Conservation (phyloP, 2,797 vertebrate species). For the Fistularia commersonii region DNA sequence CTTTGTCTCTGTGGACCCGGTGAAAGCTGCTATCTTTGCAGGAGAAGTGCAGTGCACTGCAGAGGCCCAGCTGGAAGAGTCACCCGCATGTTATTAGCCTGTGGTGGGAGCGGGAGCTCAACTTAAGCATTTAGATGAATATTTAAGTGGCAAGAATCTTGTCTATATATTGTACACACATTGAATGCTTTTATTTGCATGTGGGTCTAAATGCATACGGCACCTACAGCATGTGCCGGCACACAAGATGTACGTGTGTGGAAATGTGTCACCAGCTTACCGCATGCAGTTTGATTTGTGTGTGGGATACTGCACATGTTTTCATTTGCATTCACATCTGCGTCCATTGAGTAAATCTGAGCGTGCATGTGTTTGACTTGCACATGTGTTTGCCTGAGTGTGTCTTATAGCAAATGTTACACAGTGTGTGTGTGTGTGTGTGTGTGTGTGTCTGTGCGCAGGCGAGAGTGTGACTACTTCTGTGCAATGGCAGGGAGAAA, state of each 20-base stretch:
- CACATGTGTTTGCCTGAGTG: slow-evolving; percentile 26
- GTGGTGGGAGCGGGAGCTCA: slow-evolving; percentile 46
- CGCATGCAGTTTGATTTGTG: slow-evolving; percentile 23
- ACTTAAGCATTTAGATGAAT: slow-evolving; percentile 55
- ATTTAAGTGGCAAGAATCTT: slow-evolving; percentile 37
- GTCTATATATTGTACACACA: slow-evolving; percentile 11
- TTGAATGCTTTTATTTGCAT: slow-evolving; percentile 1
- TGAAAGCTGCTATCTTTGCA: slow-evolving; percentile 66
- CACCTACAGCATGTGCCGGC: slow-evolving; percentile 7
- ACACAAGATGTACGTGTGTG: slow-evolving; percentile 15
- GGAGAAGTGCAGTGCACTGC: slow-evolving; percentile 42
- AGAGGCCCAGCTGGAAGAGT: slow-evolving; percentile 60
- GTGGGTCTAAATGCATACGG: too few species aligned
- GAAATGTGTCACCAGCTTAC: slow-evolving; percentile 9
- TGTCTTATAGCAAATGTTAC: slow-evolving; percentile 36
- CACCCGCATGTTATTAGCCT: slow-evolving; percentile 58
- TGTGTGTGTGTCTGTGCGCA: slow-evolving; percentile 18
- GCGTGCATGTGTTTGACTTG: slow-evolving; percentile 12
- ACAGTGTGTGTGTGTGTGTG: slow-evolving; percentile 11
- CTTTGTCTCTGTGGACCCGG: slow-evolving; percentile 59
- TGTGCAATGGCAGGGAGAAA: slow-evolving; percentile 29
- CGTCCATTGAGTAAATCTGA: neutral
- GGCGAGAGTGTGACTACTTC: slow-evolving; percentile 32
- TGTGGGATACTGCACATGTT: neutral
- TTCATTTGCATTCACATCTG: neutral